Evolutionary conservation across 2,797 vertebrate genomes (phyloP), one percentile per base, ranked within the genome.

Genomic region (Arnoldichthys spilopterus): DNA sequence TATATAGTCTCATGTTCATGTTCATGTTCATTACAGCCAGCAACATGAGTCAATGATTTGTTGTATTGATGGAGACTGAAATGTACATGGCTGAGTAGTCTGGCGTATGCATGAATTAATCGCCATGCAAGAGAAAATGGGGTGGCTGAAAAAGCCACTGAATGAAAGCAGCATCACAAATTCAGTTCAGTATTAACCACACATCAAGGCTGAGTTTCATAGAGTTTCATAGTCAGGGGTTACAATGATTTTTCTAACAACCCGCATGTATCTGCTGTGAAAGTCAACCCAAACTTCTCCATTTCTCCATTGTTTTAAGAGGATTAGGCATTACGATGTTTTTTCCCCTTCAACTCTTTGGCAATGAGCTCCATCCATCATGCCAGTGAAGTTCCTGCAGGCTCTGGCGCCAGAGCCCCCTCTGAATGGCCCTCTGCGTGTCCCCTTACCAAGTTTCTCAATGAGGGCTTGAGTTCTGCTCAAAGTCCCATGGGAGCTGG

Each of bases 351-450:
- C 74, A 77, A 51, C 74, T 74, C 49, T 62, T 63, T 66, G 62
- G 71, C 77, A 69, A 28, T 75, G 75, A 81, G 70, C 66, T 76
- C 61, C 81, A 85, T 84, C 79, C 82, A 81, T 86, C 80, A 83
- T 84, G 66, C 76, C 70, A 80, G 61, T 66, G 58, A 78, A 56
- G 79, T 82, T 83, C 75, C 77, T 83, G 61, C 72, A 85, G 77
- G 63, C 70, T 63, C 18, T 76, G 84, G 78, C 72, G 77, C 82
- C 85, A 85, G 53, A 70, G 72, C 77, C 64, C 72, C 74, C 79
- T 80, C 69, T 70, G 69, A 67, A 70, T 81, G 71, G 73, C 72
- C 77, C 79, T 34, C 30, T 66, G 56, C 73, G 30, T 56, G 68
- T 83, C 74, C 80, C 62, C 69, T 85, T 72, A 80, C 45, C 69